These are phyloP conservation scores for Masnerella sp. DNA, from an alignment of 2,888 invertebrate species.

Conservation along the genomic window DNA sequence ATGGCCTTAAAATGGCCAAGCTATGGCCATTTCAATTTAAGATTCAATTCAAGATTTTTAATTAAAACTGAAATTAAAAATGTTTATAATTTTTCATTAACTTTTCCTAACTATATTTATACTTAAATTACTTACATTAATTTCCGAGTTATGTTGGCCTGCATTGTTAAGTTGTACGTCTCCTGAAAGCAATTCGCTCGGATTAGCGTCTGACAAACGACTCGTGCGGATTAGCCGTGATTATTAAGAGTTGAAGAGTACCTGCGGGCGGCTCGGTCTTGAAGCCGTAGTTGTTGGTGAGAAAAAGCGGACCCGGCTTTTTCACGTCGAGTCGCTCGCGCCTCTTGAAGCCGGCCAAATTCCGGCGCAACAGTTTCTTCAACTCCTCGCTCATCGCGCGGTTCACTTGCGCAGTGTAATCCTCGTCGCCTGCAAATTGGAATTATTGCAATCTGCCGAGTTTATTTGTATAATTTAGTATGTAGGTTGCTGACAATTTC, in stretches of 20 bases:
- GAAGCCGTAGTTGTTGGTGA: slow-evolving; percentile 82
- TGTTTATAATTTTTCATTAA: too few species aligned
- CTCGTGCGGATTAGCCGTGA: not conserved
- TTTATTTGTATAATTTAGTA: too few species aligned
- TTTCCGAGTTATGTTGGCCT: too few species aligned
- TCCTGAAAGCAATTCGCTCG: slow-evolving; percentile 3
- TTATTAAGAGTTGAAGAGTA: slow-evolving; percentile 36
- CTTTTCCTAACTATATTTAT: too few species aligned
- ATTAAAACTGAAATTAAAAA: too few species aligned
- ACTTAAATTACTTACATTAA: too few species aligned
- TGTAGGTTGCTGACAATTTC: too few species aligned
- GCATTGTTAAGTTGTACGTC: too few species aligned
- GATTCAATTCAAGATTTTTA: too few species aligned
- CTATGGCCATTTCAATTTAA: too few species aligned
- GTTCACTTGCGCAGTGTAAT: slow-evolving; percentile 66
- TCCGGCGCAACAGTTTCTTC: slow-evolving; percentile 67
- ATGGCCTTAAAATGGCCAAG: too few species aligned
- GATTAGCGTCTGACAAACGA: not conserved
- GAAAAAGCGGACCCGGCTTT: slow-evolving; percentile 93
- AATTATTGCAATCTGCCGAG: too few species aligned
- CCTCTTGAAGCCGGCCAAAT: slow-evolving; percentile 86
- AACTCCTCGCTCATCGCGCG: slow-evolving; percentile 67
- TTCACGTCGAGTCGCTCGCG: slow-evolving; percentile 95
- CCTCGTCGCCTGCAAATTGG: slow-evolving; percentile 72
- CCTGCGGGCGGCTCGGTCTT: slow-evolving; percentile 66